Conservation (phyloP, 2,797 vertebrate genomes). For the Pygocentrus nattereri region DNA sequence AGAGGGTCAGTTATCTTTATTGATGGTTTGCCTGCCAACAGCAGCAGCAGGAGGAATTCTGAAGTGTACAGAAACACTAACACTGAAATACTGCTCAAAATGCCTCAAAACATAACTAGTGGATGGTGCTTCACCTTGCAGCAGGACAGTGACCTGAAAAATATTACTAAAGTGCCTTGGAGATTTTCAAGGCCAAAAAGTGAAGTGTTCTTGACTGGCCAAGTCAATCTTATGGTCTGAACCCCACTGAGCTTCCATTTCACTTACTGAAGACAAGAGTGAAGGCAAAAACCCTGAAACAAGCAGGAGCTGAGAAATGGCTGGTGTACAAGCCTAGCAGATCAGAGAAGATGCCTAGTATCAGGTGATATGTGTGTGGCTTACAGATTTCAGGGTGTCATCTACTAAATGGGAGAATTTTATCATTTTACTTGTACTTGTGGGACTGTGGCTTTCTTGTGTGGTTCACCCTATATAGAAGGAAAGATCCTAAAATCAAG, state of each 20-base stretch:
- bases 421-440: too few species aligned
- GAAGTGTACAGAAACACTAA: not conserved
- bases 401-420: too few species aligned
- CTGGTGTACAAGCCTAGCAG: not conserved
- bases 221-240: not conserved
- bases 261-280: not conserved
- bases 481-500: too few species aligned
- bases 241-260: not conserved
- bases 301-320: not conserved
- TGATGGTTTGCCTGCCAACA: not conserved
- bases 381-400: too few species aligned
- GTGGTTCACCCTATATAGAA: too few species aligned
- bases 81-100: too few species aligned
- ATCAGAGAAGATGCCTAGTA: not conserved
- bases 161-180: not conserved
- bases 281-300: not conserved
- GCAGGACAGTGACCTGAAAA: not conserved
- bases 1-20: not conserved
- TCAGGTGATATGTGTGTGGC: not conserved
- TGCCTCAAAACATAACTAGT: not conserved
- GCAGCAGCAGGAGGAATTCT: not conserved
- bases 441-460: too few species aligned
- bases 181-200: not conserved
- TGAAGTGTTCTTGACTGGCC: not conserved
- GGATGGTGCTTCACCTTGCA: not conserved